Conservation (phyloP, 2,888 invertebrate genomes). For the Mellilla xanthometata region DNA sequence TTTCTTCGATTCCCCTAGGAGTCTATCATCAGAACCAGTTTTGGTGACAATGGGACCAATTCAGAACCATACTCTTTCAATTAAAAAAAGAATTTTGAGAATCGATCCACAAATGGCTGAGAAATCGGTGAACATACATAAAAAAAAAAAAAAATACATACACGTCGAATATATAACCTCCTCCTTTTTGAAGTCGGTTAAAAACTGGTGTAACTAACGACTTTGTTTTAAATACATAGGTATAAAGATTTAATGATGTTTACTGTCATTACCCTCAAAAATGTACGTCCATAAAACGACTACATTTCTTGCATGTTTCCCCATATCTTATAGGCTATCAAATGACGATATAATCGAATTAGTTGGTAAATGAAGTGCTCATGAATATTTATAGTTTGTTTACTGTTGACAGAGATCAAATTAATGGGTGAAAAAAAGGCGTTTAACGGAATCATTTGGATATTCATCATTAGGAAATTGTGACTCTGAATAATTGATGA, state of each 20-base stretch:
- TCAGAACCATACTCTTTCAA: too few relatives aligned
- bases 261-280: neutral
- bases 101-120: too few relatives aligned
- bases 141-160: too few relatives aligned
- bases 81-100: too few relatives aligned
- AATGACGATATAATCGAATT: slow-evolving; percentile 15
- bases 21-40: too few relatives aligned
- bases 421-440: slow-evolving; percentile 11
- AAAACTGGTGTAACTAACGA: too few relatives aligned
- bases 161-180: too few relatives aligned
- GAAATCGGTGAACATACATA: too few relatives aligned
- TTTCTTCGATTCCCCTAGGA: too few relatives aligned
- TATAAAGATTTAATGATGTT: neutral
- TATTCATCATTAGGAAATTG: slow-evolving; percentile 2
- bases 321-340: slow-evolving; percentile 16
- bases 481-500: neutral
- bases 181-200: too few relatives aligned
- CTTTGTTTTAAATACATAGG: too few relatives aligned
- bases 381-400: slow-evolving; percentile 22
- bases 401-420: slow-evolving; percentile 11
- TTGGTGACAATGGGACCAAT: too few relatives aligned
- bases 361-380: slow-evolving; percentile 13
- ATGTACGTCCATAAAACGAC: slow-evolving; percentile 7
- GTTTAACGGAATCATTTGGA: slow-evolving; percentile 3
- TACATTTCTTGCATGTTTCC: slow-evolving; percentile 12